Evolutionary conservation across 2,888 invertebrate genomes (phyloP).

Genomic region (Brachypterus glaber): DNA sequence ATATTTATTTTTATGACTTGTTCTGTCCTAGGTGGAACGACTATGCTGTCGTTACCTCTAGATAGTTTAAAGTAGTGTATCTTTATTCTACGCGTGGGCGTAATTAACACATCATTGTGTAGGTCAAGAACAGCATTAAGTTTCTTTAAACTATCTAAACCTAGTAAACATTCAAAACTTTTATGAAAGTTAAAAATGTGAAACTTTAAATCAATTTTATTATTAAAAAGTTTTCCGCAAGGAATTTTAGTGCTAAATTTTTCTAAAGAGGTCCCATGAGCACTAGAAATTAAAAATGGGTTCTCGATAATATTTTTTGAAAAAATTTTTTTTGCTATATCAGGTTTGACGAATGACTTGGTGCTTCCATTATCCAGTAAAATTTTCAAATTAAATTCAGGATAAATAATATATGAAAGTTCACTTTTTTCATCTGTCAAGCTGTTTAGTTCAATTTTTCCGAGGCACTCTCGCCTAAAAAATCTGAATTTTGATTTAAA

Average conservation of each 20-base stretch:
- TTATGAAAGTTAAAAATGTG: constrained; percentile 17
- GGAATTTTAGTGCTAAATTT: constrained; percentile 1
- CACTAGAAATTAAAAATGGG: constrained; percentile 6
- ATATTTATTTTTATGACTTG: no score
- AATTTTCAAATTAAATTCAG: constrained; percentile 7
- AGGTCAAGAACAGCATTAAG: constrained; percentile 5
- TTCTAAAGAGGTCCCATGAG: constrained; percentile 6
- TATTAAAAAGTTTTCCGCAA: constrained; percentile 5
- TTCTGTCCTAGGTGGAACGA: no score
- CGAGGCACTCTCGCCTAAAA: constrained; percentile 9
- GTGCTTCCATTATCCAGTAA: constrained; percentile 15
- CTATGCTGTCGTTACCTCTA: no score
- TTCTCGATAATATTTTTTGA: not conserved
- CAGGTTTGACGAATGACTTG: constrained; percentile 17
- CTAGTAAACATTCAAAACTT: constrained; percentile 20
- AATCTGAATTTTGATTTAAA: no score
- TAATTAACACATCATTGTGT: no score
- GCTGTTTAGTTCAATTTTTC: constrained; percentile 8
- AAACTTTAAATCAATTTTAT: constrained; percentile 7
- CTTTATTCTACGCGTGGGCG: no score
- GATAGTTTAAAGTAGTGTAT: no score
- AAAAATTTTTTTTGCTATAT: constrained; percentile 7
- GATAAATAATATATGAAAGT: constrained; percentile 3
- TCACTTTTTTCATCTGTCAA: constrained; percentile 4
- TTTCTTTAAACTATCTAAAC: constrained; percentile 16